Base-by-base conservation (phyloP, 2,888 invertebrate species). In the Lepidochitona cinerea region DNA sequence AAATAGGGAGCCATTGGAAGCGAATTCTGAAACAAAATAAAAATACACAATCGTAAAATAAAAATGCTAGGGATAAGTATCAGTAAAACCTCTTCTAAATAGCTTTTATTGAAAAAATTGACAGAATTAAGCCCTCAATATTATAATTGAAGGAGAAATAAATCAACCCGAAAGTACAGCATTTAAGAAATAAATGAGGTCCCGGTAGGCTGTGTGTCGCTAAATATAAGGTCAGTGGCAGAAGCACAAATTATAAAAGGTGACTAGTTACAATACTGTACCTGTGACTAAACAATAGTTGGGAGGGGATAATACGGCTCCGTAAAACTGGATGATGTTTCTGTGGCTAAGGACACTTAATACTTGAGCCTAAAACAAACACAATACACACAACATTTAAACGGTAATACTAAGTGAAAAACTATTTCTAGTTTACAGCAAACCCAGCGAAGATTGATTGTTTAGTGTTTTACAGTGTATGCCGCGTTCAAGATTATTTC, bases 251-350 rank as follows among this genome's bases (percentile, higher is more conserved):
- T n/a, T n/a, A n/a, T n/a, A n/a, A n/a, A n/a, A n/a, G n/a, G n/a
- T n/a, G n/a, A n/a, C n/a, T n/a, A n/a, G n/a, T n/a, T n/a, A n/a
- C n/a, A 12, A 75, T 64, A 71, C n/a, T n/a, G n/a, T 79, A 91
- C 90, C 91, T 79, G 89, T 90, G n/a, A 91, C 88, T 37, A 91
- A 87, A 81, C 91, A 91, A 76, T 84, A 90, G 78, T 91, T 90
- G 1, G 91, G 90, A 71, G 88, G 87, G 37, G 86, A 83, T 37
- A 85, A 88, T 4, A 91, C 90, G 54, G 90, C 91, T 23, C 91
- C 91, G 84, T 86, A 91, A 81, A 91, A 91, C 81, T 89, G 87
- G 37, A 91, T 89, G 32, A 91, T 88, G 78, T 91, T 91, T 74
- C 87, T 84, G 79, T 91, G 91, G 78, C 90, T 90, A 7, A 91